Evolutionary conservation across 2,888 invertebrate genomes (phyloP).

Genomic region (Scelioninae gen. 1): DNA sequence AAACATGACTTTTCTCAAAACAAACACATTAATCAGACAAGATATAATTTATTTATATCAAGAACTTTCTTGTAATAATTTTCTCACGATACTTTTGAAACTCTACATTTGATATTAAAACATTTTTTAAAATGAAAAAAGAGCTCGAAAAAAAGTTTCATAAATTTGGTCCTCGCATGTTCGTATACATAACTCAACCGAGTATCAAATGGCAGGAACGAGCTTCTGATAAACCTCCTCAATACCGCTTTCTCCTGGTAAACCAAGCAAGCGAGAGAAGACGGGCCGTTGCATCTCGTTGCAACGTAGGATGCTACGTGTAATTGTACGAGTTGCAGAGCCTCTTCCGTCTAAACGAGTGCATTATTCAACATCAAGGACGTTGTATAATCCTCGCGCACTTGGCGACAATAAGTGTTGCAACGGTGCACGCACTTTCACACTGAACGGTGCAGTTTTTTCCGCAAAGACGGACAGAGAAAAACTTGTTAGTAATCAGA

Average conservation of each 20-base stretch:
- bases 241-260: constrained; percentile 54
- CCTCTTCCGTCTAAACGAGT: constrained; percentile 69
- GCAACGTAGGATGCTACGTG: constrained; percentile 50
- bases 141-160: no score
- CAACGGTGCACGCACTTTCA: constrained; percentile 64
- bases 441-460: constrained; percentile 38
- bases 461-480: constrained; percentile 24
- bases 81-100: no score
- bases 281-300: constrained; percentile 32
- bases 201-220: constrained; percentile 64
- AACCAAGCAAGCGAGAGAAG: constrained; percentile 42
- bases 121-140: no score
- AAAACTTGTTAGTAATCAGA: no score
- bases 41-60: no score
- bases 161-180: constrained; percentile 32
- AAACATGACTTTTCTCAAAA: constrained; percentile 8
- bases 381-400: constrained; percentile 77
- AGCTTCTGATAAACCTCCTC: constrained; percentile 67
- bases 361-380: constrained; percentile 79
- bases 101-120: no score
- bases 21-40: not conserved
- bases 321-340: constrained; percentile 62
- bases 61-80: no score
- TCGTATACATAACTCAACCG: constrained; percentile 41
- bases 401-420: constrained; percentile 72